Conservation (phyloP, 2,113 vertebrate species). For the Tachysurus vachellii region DNA sequence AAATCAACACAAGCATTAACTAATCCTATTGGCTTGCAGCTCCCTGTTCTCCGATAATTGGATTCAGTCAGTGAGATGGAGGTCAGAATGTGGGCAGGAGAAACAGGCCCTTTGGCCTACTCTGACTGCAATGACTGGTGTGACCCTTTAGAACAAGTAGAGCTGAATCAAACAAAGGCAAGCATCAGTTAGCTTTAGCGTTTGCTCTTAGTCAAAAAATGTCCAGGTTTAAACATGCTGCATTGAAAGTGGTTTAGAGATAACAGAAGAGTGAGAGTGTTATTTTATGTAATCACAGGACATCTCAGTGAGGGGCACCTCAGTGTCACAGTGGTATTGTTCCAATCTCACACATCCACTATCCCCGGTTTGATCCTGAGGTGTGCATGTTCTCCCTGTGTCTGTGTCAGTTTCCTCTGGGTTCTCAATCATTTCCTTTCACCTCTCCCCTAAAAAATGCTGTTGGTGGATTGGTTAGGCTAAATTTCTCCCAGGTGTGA, state of each 20-base stretch:
- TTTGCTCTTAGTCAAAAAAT: constrained; percentile 29
- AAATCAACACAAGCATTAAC: constrained; percentile 28
- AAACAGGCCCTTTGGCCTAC: constrained; percentile 36
- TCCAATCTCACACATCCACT: not conserved
- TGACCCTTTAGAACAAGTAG: constrained; percentile 23
- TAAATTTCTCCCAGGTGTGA: not conserved
- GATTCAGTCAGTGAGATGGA: constrained; percentile 45
- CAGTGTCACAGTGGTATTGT: not conserved
- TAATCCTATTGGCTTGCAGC: constrained; percentile 36
- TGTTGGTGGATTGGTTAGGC: not conserved
- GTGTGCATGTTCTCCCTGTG: not conserved
- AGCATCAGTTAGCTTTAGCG: constrained; percentile 16
- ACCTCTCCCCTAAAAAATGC: not conserved
- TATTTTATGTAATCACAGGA: not conserved
- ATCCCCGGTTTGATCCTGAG: not conserved
- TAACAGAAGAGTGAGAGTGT: not conserved
- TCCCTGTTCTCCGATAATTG: constrained; percentile 42
- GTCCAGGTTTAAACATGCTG: not conserved
- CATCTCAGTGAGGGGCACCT: not conserved
- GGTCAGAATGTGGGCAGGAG: constrained; percentile 36
- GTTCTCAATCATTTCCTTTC: not conserved
- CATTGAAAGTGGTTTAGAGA: not conserved
- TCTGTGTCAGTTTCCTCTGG: not conserved
- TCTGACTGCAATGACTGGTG: constrained; percentile 28
- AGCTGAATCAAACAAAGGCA: constrained; percentile 28